Base-by-base conservation (phyloP, 2,888 invertebrate genomes). In the Dynastes tityus region DNA sequence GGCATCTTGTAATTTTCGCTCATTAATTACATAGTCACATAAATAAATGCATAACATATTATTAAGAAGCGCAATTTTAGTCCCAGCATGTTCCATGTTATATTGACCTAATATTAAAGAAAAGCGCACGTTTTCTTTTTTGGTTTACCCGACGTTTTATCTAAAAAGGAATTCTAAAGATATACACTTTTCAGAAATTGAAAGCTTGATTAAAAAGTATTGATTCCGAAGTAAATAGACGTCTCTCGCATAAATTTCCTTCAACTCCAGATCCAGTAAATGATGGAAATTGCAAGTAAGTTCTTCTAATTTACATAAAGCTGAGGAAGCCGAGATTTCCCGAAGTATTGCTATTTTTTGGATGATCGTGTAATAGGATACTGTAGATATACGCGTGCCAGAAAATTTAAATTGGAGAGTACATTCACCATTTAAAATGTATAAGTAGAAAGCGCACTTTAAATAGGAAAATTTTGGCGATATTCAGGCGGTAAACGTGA, bases 151-250 rank as follows among this genome's bases (percentile, higher is more conserved):
- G n/a, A n/a, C 37, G n/a, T 32, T 71, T 71, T 55, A 71, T 71
- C 55, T 55, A 58, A 71, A 58, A 71, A 11, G 22, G 13, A 27
- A 55, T 45, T 61, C 61, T 74, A 61, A 74, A 74, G 61, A 74
- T 74, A 27, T 49, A 74, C 61, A 40, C 22, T 45, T 74, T 45
- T 61, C 61, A 74, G 73, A 45, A 61, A 61, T 45, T 61, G 61
- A 61, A 74, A 45, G 45, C 73, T 74, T 74, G 73, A 74, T 74
- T 74, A 74, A 74, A 74, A 74, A 74, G 73, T 74, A 74, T 74
- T 63, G 73, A 74, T 74, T 74, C 29, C 27, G 73, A 37, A 74
- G 61, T 49, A 74, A 61, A 74, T 74, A 49, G 73, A 74, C 61
- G 73, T 13, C 29, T 27, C 45, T 63, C 61, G 61, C 45, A 63